A percentile compares a stretch with the other conserved stretches of the same genome.
Conservation (phyloP, 1,140 invertebrate genomes). For the Rhopalosiphum maidis region DNA sequence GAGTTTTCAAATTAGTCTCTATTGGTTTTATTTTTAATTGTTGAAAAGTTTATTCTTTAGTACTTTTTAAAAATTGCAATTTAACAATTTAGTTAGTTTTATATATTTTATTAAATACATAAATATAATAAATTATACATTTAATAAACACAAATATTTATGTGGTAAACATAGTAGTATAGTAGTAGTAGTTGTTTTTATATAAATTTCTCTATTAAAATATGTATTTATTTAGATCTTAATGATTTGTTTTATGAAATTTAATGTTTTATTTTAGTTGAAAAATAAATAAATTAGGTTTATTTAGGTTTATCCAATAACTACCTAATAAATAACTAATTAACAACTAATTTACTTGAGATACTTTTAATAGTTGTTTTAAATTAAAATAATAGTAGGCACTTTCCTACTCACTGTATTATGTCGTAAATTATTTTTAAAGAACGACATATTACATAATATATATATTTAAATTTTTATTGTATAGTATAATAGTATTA, state of each 20-base stretch:
- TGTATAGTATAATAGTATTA: too few species aligned
- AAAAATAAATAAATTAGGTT: not conserved
- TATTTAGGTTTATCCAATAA: not conserved
- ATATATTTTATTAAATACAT: too few species aligned
- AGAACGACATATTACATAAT: not conserved
- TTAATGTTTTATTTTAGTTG: not conserved
- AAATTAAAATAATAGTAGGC: not conserved
- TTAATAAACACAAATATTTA: too few species aligned
- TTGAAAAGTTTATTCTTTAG: not conserved
- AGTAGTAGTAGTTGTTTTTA: not conserved
- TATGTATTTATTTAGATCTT: not conserved
- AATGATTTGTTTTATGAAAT: not conserved
- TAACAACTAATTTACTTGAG: not conserved
- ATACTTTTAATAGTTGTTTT: not conserved
- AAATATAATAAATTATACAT: too few species aligned
- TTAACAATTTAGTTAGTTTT: not conserved
- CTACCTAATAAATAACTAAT: not conserved
- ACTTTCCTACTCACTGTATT: not conserved
- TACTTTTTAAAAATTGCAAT: not conserved
- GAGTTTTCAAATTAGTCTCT: not conserved
- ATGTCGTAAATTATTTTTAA: constrained; percentile 40
- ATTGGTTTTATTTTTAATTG: not conserved
- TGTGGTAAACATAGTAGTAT: not conserved
- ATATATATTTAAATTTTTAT: not conserved
- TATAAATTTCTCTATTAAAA: not conserved